Base-by-base conservation (phyloP, 2,797 vertebrate genomes). In the Synaphobranchus kaupii region DNA sequence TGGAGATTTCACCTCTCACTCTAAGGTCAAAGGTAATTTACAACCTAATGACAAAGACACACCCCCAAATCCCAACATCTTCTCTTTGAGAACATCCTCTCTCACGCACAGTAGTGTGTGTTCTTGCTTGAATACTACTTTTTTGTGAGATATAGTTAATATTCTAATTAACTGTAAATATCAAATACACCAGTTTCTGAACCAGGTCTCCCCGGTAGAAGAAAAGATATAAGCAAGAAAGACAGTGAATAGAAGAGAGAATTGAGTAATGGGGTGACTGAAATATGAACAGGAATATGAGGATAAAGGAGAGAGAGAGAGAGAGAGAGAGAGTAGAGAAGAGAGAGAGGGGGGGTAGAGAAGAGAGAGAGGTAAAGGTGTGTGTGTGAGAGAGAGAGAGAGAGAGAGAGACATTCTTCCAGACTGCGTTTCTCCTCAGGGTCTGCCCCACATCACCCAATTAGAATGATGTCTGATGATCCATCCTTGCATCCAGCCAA, bases 1-100 rank as follows among this genome's bases (percentile, higher is more conserved):
- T 28, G 56, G 15, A 0, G 10, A 22, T 63, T 52, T 25, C n/a
- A n/a, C 15, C 20, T 0, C 17, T 44, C 87, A 76, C 48, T 68
- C 83, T 31, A 80, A 13, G 84, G 47, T 68, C 48, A 85, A 63
- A 44, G 86, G 87, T 88, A 84, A 85, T 80, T 25, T 12, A 22
- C 48, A 48, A 1, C 22, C 22, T 5, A 54, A n/a, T 31, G 15
- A 12, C 13, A 34, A 39, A 73, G 13, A 73, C 54, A 39, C 39
- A 39, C 39, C 39, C 39, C 39, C 39, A 39, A 39, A 39, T 39
- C 39, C 22, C 50, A 22, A 25, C 31, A 25, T n/a, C 48, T 50
- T 83, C 81, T 17, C 22, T 22, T 10, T 82, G 22, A 50, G 1
- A n/a, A n/a, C n/a, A n/a, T n/a, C n/a, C n/a, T n/a, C 80, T 6